Evolutionary conservation across 2,113 vertebrate genomes (phyloP).

Genomic region (Peromyscus polionotus): DNA sequence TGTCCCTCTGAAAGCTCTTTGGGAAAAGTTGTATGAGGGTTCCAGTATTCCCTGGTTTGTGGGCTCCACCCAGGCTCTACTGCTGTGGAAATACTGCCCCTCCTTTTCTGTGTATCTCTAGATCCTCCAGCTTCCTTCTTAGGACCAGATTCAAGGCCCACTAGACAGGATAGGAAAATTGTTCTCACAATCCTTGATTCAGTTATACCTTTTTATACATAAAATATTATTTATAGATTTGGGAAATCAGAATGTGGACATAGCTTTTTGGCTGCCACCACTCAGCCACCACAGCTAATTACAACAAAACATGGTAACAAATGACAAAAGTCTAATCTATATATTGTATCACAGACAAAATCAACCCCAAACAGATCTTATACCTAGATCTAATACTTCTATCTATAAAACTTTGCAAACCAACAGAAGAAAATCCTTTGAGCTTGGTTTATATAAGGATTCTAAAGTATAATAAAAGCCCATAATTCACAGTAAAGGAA

Average conservation of each 20-base stretch:
- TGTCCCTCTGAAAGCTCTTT: neutral
- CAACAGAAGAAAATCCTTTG: neutral
- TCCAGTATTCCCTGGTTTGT: neutral
- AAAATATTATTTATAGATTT: neutral
- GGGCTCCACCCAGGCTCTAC: neutral
- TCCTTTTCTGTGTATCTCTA: neutral
- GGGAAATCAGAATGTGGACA: neutral
- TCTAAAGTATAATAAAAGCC: neutral
- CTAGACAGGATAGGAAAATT: neutral
- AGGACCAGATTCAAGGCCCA: neutral
- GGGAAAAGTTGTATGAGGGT: neutral
- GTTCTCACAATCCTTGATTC: neutral
- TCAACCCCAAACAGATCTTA: neutral
- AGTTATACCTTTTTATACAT: neutral
- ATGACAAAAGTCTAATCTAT: neutral
- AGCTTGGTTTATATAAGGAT: neutral
- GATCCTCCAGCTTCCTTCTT: neutral
- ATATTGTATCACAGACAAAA: neutral
- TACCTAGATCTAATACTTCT: neutral
- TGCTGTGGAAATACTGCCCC: neutral
- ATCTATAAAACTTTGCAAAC: constrained; percentile 28
- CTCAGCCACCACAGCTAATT: neutral
- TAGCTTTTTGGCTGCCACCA: neutral
- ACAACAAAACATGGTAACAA: neutral
- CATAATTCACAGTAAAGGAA: neutral